Conservation (phyloP, 2,888 invertebrate species). For the Pristionchus fissidentatus region DNA sequence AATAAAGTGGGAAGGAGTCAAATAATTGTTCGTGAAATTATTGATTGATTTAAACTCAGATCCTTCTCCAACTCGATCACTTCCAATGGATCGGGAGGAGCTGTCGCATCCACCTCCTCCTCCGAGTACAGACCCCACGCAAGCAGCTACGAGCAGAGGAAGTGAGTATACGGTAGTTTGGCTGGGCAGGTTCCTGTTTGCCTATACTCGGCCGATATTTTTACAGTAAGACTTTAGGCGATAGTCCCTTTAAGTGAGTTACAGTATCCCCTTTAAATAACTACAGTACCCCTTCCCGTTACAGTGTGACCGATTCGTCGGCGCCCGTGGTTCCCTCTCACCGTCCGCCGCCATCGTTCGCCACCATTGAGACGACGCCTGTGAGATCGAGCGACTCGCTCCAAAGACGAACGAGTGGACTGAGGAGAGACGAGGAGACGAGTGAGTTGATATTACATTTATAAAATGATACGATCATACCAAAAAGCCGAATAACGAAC, state of each 20-base stretch:
- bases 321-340: slow-evolving; percentile 26
- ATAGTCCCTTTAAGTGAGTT: neutral
- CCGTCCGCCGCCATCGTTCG: slow-evolving; percentile 26
- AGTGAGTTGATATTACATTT: neutral
- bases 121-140: slow-evolving; percentile 26
- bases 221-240: neutral
- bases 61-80: slow-evolving; percentile 49
- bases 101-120: slow-evolving; percentile 31
- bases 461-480: too few species aligned
- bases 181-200: neutral
- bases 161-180: neutral
- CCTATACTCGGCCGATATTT: neutral
- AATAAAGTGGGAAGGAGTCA: neutral
- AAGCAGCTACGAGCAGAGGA: slow-evolving; percentile 20
- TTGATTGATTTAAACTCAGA: neutral
- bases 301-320: neutral
- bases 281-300: too few species aligned
- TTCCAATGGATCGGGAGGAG: neutral
- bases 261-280: neutral
- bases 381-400: neutral
- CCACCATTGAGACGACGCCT: slow-evolving; percentile 36
- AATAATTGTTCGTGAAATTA: neutral
- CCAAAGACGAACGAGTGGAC: neutral
- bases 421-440: slow-evolving; percentile 15
- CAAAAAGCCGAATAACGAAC: too few species aligned